Evolutionary conservation across 2,113 vertebrate genomes (phyloP), one percentile per base, ranked within the genome.

Genomic region (Austrofundulus limnaeus): DNA sequence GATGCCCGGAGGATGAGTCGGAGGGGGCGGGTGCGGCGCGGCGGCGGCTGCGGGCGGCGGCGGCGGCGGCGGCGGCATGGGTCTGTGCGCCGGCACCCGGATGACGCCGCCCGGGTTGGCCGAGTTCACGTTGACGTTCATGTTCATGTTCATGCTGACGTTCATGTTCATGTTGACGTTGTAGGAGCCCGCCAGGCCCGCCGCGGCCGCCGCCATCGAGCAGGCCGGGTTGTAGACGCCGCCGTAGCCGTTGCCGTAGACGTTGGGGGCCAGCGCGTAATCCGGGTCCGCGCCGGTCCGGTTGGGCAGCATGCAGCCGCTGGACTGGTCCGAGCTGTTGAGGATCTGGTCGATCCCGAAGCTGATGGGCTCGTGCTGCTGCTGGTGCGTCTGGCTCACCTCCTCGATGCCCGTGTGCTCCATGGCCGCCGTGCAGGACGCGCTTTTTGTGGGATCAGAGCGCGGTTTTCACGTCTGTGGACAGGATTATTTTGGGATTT

Each of bases 331-430:
- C 66, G 93, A 90, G 80, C 91, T 93, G 86, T 95, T 95, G 65
- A 96, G 89, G 82, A 97, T 96, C 89, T 95, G 95, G 67, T 97
- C 95, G 71, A 96, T 96, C 43, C 95, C 95, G 72, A 97, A 96
- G 86, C 94, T 93, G 87, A 95, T 95, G 78, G 95, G 94, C 47
- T 96, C 94, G 70, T 95, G 95, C 72, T 93, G 95, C 75, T 93
- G 92, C 70, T 90, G 90, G 85, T 93, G 88, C 72, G 94, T 92
- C 62, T 92, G 92, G 88, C 90, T 89, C 89, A 91, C 93, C 77
- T 92, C 91, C 78, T 90, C 93, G 83, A 96, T 94, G 19, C 91
- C 94, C 21, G 92, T 90, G 65, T 92, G 92, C 82, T 97, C 95
- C 95, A 96, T 93, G 47, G 23, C 72, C 56, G 41, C 15, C 10